Evolutionary conservation across 2,113 vertebrate genomes (phyloP).

Genomic region (Archilochus colubris): DNA sequence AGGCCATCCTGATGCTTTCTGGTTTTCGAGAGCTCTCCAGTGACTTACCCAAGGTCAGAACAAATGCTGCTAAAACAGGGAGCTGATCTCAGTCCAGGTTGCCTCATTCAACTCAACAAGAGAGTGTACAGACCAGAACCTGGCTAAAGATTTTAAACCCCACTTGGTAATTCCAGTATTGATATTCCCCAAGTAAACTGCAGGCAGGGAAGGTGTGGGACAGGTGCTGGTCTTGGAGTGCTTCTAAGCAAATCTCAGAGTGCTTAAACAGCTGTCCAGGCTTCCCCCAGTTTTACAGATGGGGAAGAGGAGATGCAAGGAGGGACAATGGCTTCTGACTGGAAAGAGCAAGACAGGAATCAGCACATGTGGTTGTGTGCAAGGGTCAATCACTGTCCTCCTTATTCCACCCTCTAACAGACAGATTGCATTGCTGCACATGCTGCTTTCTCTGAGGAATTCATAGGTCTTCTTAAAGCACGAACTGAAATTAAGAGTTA

Average conservation of each 20-base stretch:
- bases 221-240: background rate
- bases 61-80: background rate
- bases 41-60: background rate
- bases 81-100: background rate
- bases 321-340: background rate
- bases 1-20: background rate
- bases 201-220: background rate
- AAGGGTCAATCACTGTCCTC: background rate
- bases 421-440: background rate
- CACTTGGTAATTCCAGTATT: background rate
- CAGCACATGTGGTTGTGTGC: background rate
- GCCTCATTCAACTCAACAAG: background rate
- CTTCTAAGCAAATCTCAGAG: background rate
- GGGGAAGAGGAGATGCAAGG: background rate
- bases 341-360: background rate
- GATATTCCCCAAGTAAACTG: background rate
- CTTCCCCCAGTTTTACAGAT: background rate
- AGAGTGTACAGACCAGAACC: background rate
- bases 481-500: background rate
- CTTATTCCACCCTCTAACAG: rapidly evolving
- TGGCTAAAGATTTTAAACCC: background rate
- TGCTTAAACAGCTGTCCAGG: background rate
- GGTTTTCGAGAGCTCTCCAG: background rate
- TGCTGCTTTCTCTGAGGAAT: background rate
- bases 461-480: background rate